Evolutionary conservation across 2,113 vertebrate genomes (phyloP).

Genomic region (Anas platyrhynchos): DNA sequence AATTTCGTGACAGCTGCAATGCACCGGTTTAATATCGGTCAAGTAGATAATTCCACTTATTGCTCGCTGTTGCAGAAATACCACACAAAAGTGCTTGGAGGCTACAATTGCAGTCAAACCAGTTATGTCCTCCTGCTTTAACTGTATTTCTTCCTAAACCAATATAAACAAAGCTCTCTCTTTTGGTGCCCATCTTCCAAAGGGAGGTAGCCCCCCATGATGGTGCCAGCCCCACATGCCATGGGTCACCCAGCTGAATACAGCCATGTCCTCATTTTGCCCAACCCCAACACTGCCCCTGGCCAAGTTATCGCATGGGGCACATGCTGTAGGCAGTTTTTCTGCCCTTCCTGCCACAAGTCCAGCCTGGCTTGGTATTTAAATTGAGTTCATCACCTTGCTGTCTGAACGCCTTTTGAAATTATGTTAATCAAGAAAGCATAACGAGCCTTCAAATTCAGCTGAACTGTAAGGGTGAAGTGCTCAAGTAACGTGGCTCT

Average conservation of each 20-base stretch:
- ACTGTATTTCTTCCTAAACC: not conserved
- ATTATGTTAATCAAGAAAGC: not conserved
- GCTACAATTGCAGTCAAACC: not conserved
- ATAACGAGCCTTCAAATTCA: not conserved
- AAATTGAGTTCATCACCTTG: not conserved
- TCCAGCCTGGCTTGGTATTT: not conserved
- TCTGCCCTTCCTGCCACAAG: not conserved
- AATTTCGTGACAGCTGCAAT: not conserved
- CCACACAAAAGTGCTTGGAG: not conserved
- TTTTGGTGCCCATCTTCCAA: not conserved
- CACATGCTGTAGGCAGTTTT: not conserved
- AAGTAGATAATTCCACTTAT: not conserved
- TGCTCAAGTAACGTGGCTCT: not conserved
- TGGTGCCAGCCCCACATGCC: not conserved
- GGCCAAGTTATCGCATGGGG: rapidly evolving
- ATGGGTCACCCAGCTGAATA: not conserved
- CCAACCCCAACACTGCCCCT: rapidly evolving
- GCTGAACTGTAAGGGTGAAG: not conserved
- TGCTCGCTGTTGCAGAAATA: not conserved
- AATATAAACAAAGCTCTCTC: not conserved
- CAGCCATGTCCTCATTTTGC: rapidly evolving
- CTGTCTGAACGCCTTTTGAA: not conserved
- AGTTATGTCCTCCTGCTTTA: rapidly evolving
- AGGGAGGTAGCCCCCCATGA: not conserved
- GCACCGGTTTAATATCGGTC: not conserved